phyloP scores from a whole-genome alignment of 2,888 invertebrate genomes.

The Oegoconia quadripuncta region DNA sequence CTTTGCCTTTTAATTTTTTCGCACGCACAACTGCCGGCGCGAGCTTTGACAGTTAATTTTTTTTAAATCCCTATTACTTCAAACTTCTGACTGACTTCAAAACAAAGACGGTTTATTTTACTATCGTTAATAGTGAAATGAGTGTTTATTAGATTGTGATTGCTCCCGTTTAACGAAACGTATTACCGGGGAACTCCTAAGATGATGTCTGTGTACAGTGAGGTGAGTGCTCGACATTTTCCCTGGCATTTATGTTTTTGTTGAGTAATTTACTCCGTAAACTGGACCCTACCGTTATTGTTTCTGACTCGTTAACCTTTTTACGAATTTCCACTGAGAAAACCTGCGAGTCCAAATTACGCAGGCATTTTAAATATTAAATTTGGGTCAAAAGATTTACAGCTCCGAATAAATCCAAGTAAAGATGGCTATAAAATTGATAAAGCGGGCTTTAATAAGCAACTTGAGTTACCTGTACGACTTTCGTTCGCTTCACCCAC shows the following conservation, averaged over 20 bases:
- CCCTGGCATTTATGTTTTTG: constrained; percentile 66
- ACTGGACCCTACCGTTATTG: constrained; percentile 33
- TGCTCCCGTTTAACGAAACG: constrained; percentile 49
- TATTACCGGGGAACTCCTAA: constrained; percentile 38
- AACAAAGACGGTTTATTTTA: neutral
- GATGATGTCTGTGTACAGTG: constrained; percentile 70
- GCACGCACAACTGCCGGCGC: constrained; percentile 41
- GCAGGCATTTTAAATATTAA: constrained; percentile 9
- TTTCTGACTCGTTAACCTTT: constrained; percentile 33
- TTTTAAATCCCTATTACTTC: constrained; percentile 20
- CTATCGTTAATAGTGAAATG: constrained; percentile 45
- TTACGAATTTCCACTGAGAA: constrained; percentile 3
- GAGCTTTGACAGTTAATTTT: constrained; percentile 55
- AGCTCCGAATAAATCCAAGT: constrained; percentile 12
- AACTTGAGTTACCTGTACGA: constrained; percentile 13
- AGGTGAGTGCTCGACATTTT: constrained; percentile 75
- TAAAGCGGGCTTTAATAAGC: constrained; percentile 15
- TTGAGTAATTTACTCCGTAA: constrained; percentile 51
- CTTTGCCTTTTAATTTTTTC: constrained; percentile 46
- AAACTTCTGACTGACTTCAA: constrained; percentile 3
- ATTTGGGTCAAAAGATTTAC: constrained; percentile 8
- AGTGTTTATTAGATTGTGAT: constrained; percentile 56
- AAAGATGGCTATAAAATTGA: constrained; percentile 21
- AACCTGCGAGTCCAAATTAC: constrained; percentile 7
- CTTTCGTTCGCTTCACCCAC: constrained; percentile 26